Base-by-base conservation (phyloP, 1,140 invertebrate genomes). In the Drosophila chauvacae region DNA sequence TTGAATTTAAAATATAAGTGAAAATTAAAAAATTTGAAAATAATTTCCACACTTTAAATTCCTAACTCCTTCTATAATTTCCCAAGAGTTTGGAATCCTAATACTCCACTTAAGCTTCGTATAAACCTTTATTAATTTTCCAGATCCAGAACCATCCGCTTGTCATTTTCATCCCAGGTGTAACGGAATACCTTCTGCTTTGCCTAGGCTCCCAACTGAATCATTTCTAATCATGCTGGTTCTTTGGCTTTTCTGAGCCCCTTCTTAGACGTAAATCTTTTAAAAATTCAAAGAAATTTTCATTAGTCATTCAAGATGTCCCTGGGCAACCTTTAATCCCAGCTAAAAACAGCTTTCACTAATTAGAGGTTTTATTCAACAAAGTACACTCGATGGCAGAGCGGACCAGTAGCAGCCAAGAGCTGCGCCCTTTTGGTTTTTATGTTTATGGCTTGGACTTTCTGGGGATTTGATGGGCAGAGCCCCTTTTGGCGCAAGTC, bases 361-460 rank as follows among this genome's bases (percentile, higher is more conserved):
- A 73, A 73, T 73, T 73, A 73, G 70, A 73, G 70, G 70, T 72
- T 73, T 60, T 59, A 72, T 73, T 72, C 70, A 72, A 72, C 48
- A 70, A 70, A 70, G 64, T 62, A 70, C 66, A 68, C 66, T 56
- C 63, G 30, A 68, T 70, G 66, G 35, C 35, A 18, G 20, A 53
- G 66, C 47, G 14, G 37, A 11, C 39, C 13, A 45, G 45, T 35
- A 16, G 65, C 26, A 42, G 20, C 11, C 11, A 51, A 41, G 65
- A 26, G 26, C 48, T 48, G 53, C 42, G 66, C 66, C 70, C 70
- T 73, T 73, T 73, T 60, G 66, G 70, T 73, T 73, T 72, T 73
- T 73, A 73, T 73, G 68, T 73, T 73, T 73, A 73, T 73, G 70
- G 66, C 37, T 4, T 9, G 68, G 70, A 72, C 70, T 73, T 72